Percentiles rank a stretch among this genome's conserved stretches.
Conservation (phyloP, 30 jellyfish, hydroid and myxozoan genomes). For the Turritopsis dohrnii region DNA sequence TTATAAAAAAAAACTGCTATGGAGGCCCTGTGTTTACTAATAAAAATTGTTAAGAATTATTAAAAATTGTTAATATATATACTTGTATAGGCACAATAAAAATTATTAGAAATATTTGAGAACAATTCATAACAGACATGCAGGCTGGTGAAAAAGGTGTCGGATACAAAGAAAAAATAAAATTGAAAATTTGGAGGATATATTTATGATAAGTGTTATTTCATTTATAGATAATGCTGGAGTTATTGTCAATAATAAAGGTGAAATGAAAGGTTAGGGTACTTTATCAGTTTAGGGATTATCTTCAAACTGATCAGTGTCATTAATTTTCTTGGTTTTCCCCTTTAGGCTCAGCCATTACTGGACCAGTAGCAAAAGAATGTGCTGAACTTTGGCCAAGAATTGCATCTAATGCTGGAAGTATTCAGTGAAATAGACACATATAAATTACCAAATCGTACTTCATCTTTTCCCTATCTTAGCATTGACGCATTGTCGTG, state of each 20-base stretch:
- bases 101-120: no score
- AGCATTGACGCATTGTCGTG: no score
- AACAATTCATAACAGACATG: no score
- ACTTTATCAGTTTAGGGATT: neutral
- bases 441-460: neutral
- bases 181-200: neutral
- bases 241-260: conserved; percentile 87
- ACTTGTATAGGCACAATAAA: no score
- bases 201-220: no score
- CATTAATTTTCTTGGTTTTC: neutral
- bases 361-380: conserved; percentile 99
- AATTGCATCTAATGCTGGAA: conserved; percentile 98
- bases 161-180: no score
- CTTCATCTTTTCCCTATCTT: no score
- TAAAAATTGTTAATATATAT: no score
- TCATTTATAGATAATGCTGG: conserved; percentile 90
- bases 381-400: conserved; percentile 99
- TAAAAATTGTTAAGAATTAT: no score
- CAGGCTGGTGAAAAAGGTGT: no score
- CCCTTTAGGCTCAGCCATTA: conserved; percentile 89
- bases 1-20: no score
- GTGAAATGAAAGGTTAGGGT: conserved; percentile 95
- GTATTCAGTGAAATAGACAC: conserved; percentile 66
- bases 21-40: no score
- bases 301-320: neutral